A percentile compares a stretch with the other conserved stretches of the same genome.
Conservation (phyloP, 1,140 invertebrate species). For the Rhyacophila brunnea region DNA sequence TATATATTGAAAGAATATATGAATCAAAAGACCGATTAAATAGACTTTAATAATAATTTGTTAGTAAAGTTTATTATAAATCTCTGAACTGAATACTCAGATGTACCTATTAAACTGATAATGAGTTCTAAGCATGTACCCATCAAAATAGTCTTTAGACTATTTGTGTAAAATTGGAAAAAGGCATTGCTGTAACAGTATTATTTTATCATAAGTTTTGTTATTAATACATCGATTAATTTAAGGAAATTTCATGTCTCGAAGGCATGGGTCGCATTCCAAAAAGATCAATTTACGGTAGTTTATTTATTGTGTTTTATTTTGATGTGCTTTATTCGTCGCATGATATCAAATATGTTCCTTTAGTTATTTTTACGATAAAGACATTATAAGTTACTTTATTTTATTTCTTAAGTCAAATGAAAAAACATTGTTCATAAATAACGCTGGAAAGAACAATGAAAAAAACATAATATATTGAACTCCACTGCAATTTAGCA, state of each 20-base stretch:
- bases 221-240: too few relatives aligned
- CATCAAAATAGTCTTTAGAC: too few relatives aligned
- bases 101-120: too few relatives aligned
- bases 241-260: too few relatives aligned
- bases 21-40: too few relatives aligned
- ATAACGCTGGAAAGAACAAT: background rate
- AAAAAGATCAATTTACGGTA: too few relatives aligned
- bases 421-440: constrained; percentile 2
- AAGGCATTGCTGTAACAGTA: constrained; percentile 9
- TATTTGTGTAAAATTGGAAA: background rate
- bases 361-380: constrained; percentile 24
- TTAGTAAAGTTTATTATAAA: too few relatives aligned
- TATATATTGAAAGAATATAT: too few relatives aligned
- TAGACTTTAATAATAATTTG: too few relatives aligned
- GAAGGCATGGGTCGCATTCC: too few relatives aligned
- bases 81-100: too few relatives aligned
- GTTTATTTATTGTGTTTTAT: constrained; percentile 11
- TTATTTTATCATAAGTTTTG: background rate
- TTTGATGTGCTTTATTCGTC: constrained; percentile 6
- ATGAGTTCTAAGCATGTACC: too few relatives aligned
- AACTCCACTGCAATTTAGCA: constrained; percentile 26
- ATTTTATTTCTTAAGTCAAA: constrained; percentile 16
- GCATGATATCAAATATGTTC: constrained; percentile 29
- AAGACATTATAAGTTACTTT: background rate
- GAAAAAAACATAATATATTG: constrained; percentile 18